Evolutionary conservation across 2,113 vertebrate species (phyloP).

Genomic region (Hippocampus guttulatus): DNA sequence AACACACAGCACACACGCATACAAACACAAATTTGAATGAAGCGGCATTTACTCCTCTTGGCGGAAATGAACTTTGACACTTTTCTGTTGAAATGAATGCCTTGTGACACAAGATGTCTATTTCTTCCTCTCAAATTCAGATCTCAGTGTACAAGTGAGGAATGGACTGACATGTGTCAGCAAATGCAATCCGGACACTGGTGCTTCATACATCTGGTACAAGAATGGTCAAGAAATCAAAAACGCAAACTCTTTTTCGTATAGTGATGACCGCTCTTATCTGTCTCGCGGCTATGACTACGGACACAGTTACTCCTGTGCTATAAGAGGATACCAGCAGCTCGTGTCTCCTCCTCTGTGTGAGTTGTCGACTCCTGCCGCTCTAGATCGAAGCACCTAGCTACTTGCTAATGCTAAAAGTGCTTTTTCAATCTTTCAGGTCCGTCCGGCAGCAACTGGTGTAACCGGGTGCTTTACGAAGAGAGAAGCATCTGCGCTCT

Average conservation of each 20-base stretch:
- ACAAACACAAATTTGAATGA: too few species aligned
- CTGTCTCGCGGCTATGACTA: too few species aligned
- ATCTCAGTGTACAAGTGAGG: not conserved
- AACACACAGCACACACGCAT: too few species aligned
- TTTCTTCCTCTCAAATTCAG: not conserved
- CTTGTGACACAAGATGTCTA: not conserved
- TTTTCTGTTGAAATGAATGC: not conserved
- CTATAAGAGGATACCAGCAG: not conserved
- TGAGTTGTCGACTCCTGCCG: not conserved
- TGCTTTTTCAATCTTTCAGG: slow-evolving; percentile 1
- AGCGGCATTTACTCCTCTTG: too few species aligned
- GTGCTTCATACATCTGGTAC: slow-evolving; percentile 3
- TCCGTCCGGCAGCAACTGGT: rapidly evolving
- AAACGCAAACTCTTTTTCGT: not conserved
- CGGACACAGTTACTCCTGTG: not conserved
- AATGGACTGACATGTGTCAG: not conserved
- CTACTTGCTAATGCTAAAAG: not conserved
- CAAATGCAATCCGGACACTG: not conserved
- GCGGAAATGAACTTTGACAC: too few species aligned
- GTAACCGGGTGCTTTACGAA: not conserved
- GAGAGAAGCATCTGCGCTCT: not conserved
- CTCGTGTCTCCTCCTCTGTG: not conserved
- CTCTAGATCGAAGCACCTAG: too few species aligned
- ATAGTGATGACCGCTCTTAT: too few species aligned
- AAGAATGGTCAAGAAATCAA: not conserved